Evolutionary conservation across 2,888 invertebrate genomes (phyloP), one percentile per base, ranked within the genome.

Genomic region (Mesodorylaimus sp.): DNA sequence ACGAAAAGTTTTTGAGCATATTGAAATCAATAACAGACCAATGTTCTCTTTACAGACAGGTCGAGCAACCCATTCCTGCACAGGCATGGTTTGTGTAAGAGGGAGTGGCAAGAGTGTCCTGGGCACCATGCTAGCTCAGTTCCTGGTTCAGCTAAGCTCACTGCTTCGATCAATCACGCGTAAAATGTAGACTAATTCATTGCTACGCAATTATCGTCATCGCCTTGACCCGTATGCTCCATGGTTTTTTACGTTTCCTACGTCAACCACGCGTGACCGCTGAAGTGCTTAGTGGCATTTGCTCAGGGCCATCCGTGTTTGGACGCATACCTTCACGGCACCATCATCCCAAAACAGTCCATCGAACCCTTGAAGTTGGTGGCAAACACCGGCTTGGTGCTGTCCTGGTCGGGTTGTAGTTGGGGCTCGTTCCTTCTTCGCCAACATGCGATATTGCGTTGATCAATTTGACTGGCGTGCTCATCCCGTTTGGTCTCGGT

Each of bases 281-380:
- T 13, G 52, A 52, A 47, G 44, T 52, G 24, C 24, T 52, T 16
- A 53, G 52, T 23, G 52, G 52, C 27, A 53, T 52, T 5, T 52
- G 53, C 38, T 41, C 53, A n/a, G 52, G 52, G 2, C 52, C 52
- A n/a, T 52, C 52, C 5, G n/a, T 53, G 16, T 44, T 52, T 23
- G 52, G 52, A n/a, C 21, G 47, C 25, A 53, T 52, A 19, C 52
- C 52, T 52, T 29, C 46, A 46, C n/a, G 53, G 44, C 29, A 53
- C 24, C 2, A 53, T 52, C 16, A 54, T 52, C 25, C 52, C 52
- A 16, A 29, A 27, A 51, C 10, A n/a, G 13, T 52, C 52, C 19
- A 27, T 52, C 7, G 7, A 27, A n/a, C 46, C 7, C 23, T 43
- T 52, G n/a, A 32, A 44, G 2, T 21, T 52, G 48, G 46, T 52